Evolutionary conservation across 2,113 vertebrate species (phyloP), one percentile per base, ranked within the genome.

Genomic region (Archilochus colubris): DNA sequence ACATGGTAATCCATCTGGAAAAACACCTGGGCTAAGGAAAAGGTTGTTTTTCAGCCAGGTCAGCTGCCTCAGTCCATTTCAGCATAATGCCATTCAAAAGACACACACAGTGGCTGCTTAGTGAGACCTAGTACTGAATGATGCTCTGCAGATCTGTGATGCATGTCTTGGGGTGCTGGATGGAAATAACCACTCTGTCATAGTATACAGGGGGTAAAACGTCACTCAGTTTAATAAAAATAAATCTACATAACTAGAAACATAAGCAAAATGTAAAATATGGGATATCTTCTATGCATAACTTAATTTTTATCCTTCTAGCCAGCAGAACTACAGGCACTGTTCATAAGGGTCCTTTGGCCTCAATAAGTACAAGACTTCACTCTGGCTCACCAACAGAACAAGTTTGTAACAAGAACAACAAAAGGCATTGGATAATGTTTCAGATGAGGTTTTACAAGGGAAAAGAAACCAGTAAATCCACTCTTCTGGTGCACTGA

Each of bases 61-160:
- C 25, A 70, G 31, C 12, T 78, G 17, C 44, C n/a, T 82, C 4
- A 1, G 77, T 48, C 44, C 10, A 55, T 63, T 91, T 78, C n/a
- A 72, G 20, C 38, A 7, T n/a, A 86, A 75, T 9, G 22, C 24
- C 61, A 75, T 14, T 43, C 11, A 55, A 62, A 21, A 76, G 14
- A 25, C 30, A 2, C 10, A 75, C 25, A 23, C 0, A 0, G 69
- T 11, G 17, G 28, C 21, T 72, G 74, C 22, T 70, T 51, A 82
- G 58, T 38, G 57, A 84, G 38, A 72, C 18, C 11, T 33, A 24
- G 10, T 3, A 78, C 31, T 61, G 25, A 91, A 75, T 53, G 36
- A 53, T 1, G 9, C 20, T 55, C 66, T 3, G 0, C 16, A 23
- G 27, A 87, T 13, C 43, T 57, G 19, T 3, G 0, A 14, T 15